Percentiles rank a stretch among this genome's conserved stretches.
Evolutionary conservation across 2,888 invertebrate species (phyloP).

Genomic region (Blomia tropicalis): DNA sequence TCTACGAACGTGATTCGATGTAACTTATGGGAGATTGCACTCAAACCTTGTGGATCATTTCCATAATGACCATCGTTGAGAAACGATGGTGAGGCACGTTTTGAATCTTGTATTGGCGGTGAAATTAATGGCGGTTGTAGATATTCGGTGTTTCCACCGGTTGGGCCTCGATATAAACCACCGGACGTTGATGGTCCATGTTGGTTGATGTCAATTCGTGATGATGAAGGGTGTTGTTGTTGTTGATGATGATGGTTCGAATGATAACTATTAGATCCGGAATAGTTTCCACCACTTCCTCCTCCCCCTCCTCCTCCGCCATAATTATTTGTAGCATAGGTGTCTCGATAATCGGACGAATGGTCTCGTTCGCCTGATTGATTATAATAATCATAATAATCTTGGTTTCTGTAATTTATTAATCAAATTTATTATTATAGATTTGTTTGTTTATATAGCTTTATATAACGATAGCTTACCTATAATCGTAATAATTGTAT

Average conservation of each 20-base stretch:
- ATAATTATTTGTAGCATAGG: background rate
- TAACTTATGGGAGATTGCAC: conserved; percentile 7
- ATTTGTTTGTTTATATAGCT: background rate
- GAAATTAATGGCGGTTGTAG: conserved; percentile 9
- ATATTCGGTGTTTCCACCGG: background rate
- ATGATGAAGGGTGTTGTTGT: background rate
- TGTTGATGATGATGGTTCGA: background rate
- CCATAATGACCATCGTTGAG: background rate
- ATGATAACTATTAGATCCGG: background rate
- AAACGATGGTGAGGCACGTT: conserved; percentile 4
- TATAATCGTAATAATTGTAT: conserved; percentile 10
- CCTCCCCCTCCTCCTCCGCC: background rate
- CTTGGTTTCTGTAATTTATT: background rate
- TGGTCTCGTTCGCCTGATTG: background rate
- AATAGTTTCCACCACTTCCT: background rate
- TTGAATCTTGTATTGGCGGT: conserved; percentile 6
- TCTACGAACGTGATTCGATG: conserved; percentile 25
- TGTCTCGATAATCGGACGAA: background rate
- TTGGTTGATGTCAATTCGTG: background rate
- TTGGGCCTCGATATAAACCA: background rate
- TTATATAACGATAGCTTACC: background rate
- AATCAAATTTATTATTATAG: background rate
- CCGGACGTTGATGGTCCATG: background rate
- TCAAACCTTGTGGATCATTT: background rate
- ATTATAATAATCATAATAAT: background rate